Evolutionary conservation across 2,113 vertebrate genomes (phyloP), one percentile per base, ranked within the genome.

Genomic region (Hippocampus guttulatus): DNA sequence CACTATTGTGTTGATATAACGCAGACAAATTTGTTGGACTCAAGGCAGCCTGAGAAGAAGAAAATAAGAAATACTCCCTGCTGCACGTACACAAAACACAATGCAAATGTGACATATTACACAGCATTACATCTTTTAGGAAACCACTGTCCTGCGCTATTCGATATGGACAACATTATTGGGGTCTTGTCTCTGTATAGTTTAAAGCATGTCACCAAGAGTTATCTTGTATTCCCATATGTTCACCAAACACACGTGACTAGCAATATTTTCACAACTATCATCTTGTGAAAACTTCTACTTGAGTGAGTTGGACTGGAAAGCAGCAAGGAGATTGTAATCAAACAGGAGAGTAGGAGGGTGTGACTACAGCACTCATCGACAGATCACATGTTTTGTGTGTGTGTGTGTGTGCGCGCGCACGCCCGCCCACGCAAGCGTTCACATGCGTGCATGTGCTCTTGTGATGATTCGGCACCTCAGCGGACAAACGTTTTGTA

Each of bases 261-360:
- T 23, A 64, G 43, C 40, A 23, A 23, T 43, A 8, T 64, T 23
- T 23, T 61, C 30, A 20, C 66, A 69, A 82, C 67, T 69, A 47
- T 83, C 73, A 80, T 88, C 78, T 79, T 68, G 60, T 75, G 47
- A 80, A 78, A 79, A 79, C 84, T 89, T 84, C 83, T 66, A 74
- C 85, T 79, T 86, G 77, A 88, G 81, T 84, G 75, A 64, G 40
- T 64, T 64, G 63, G 63, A 43, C 21, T 64, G 63, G 40, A 60
- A 79, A 85, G 81, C 68, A 73, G 75, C 80, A 85, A 70, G 81
- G 69, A 82, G 85, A 85, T 85, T 84, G 74, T 83, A 78, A 82
- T 87, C 84, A 85, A 84, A 88, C 84, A 75, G 79, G 75, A 70
- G 79, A 85, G 83, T 84, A 81, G 84, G 81, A 88, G 82, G 76